Evolutionary conservation across 1,140 invertebrate genomes (phyloP).

Genomic region (Argopecten irradians): DNA sequence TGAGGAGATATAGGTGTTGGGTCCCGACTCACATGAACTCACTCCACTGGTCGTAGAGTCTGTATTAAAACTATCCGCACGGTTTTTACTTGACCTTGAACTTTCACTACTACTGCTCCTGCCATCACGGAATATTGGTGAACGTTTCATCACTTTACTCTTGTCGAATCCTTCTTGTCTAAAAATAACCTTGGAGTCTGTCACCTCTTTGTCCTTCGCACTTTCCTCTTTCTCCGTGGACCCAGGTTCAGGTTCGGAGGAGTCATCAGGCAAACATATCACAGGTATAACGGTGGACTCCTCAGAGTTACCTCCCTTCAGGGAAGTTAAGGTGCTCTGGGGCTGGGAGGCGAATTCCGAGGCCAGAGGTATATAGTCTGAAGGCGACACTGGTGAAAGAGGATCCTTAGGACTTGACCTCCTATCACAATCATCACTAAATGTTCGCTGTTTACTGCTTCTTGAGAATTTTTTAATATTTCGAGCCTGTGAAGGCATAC

Average conservation of each 20-base stretch:
- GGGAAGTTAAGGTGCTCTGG: not conserved
- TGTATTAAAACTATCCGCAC: slow-evolving; percentile 80
- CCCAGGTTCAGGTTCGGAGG: slow-evolving; percentile 19
- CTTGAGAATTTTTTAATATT: slow-evolving; percentile 12
- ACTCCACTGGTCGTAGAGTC: slow-evolving; percentile 86
- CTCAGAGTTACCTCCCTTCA: not conserved
- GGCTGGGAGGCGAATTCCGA: not conserved
- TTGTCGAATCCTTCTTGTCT: slow-evolving; percentile 28
- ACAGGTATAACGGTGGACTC: slow-evolving; percentile 38
- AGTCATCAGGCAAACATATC: slow-evolving; percentile 44
- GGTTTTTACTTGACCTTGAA: slow-evolving; percentile 69
- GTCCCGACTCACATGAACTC: slow-evolving; percentile 86
- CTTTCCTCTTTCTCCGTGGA: slow-evolving; percentile 8
- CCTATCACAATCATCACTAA: slow-evolving; percentile 40
- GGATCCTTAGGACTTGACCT: not conserved
- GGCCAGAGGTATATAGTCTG: not conserved
- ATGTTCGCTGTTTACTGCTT: slow-evolving; percentile 25
- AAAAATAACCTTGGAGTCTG: slow-evolving; percentile 25
- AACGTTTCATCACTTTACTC: slow-evolving; percentile 33
- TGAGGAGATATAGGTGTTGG: slow-evolving; percentile 68
- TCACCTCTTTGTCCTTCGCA: slow-evolving; percentile 32
- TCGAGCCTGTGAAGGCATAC: slow-evolving; percentile 31
- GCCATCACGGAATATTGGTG: slow-evolving; percentile 48
- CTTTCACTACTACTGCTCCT: slow-evolving; percentile 71
- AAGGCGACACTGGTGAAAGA: slow-evolving; percentile 20